These are phyloP conservation scores for Forficula auricularia DNA, from an alignment of 1,140 invertebrate species.

Conservation along the genomic window DNA sequence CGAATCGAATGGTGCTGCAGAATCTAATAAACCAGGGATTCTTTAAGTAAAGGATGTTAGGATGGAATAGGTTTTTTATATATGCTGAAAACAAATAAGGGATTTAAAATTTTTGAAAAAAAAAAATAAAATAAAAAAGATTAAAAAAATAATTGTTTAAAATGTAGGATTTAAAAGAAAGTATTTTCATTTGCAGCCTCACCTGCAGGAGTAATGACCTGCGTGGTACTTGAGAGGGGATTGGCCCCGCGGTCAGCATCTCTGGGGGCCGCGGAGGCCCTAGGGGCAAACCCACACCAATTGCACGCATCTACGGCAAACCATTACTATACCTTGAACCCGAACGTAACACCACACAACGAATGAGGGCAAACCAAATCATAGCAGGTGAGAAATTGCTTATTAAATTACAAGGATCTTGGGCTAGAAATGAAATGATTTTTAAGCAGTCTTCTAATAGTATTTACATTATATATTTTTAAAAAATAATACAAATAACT, in stretches of 20 bases:
- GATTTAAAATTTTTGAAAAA: too few relatives aligned
- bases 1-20: too few relatives aligned
- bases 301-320: conserved; percentile 11
- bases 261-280: conserved; percentile 12
- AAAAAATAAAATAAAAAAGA: neutral
- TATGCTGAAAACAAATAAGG: too few relatives aligned
- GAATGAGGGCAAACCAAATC: neutral
- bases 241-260: conserved; percentile 5
- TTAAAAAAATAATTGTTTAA: neutral
- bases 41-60: too few relatives aligned
- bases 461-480: neutral
- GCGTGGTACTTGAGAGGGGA: conserved; percentile 15
- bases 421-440: neutral
- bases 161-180: neutral
- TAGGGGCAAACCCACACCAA: conserved; percentile 17
- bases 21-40: too few relatives aligned
- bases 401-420: neutral
- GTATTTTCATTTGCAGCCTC: conserved; percentile 8
- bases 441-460: neutral
- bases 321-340: neutral
- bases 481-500: too few relatives aligned
- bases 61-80: too few relatives aligned
- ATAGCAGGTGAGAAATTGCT: neutral
- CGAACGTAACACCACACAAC: neutral
- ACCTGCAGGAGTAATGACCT: conserved; percentile 23